phyloP scores from a whole-genome alignment of 2,797 vertebrate species.

The Mionectes olivaceus region DNA sequence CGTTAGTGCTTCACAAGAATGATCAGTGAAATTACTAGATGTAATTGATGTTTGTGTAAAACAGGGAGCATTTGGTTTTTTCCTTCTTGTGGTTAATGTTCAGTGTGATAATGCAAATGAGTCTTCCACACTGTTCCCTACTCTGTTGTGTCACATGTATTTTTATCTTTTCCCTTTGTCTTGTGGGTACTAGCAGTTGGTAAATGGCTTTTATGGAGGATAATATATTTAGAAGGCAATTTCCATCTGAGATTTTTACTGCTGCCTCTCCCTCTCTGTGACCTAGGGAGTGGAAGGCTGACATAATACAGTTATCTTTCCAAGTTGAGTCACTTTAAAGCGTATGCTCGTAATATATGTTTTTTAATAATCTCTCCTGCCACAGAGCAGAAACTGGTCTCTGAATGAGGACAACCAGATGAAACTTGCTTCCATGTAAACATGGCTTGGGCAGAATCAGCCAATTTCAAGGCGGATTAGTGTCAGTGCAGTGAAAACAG shows the following conservation, averaged over 20 bases:
- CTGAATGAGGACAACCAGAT: conserved; percentile 68
- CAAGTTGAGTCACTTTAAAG: conserved; percentile 69
- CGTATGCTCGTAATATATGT: conserved; percentile 62
- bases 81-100: conserved; percentile 77
- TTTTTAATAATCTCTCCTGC: conserved; percentile 78
- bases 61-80: conserved; percentile 71
- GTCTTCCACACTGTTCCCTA: neutral
- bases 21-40: conserved; percentile 73
- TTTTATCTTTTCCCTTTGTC: conserved; percentile 67
- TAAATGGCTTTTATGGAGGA: conserved; percentile 72
- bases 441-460: conserved; percentile 72
- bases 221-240: conserved; percentile 76
- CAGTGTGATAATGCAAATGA: conserved; percentile 76
- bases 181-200: conserved; percentile 68
- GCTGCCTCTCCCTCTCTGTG: conserved; percentile 55
- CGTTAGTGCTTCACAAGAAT: conserved; percentile 44
- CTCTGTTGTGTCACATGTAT: neutral
- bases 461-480: conserved; percentile 81
- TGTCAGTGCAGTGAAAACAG: conserved; percentile 67
- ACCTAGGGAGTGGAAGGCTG: conserved; percentile 61
- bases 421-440: conserved; percentile 72
- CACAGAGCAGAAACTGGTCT: conserved; percentile 68
- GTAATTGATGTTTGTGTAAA: conserved; percentile 78
- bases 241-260: conserved; percentile 70
- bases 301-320: conserved; percentile 73